Percentiles rank a stretch among this genome's conserved stretches.
phyloP scores from a whole-genome alignment of 1,140 invertebrate species.

The Procambarus virginalis region DNA sequence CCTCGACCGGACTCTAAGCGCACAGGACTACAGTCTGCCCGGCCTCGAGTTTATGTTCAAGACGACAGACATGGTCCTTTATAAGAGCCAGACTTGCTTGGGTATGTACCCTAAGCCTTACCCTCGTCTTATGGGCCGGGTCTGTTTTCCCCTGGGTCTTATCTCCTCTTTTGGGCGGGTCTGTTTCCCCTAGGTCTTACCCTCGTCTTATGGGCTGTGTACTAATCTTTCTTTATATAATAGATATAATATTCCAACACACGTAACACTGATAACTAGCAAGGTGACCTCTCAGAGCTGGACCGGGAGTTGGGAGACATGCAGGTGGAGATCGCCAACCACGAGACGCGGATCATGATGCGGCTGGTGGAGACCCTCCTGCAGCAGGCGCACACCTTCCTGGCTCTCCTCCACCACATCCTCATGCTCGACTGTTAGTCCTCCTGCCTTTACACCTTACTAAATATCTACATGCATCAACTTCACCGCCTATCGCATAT shows the following conservation, averaged over 20 bases:
- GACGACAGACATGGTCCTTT: conserved; percentile 81
- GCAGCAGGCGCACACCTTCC: conserved; percentile 79
- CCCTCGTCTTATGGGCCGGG: too few species aligned
- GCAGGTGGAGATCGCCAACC: conserved; percentile 83
- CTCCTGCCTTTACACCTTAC: too few species aligned
- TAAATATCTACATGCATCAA: too few species aligned
- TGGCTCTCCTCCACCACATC: conserved; percentile 79
- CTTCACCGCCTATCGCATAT: too few species aligned
- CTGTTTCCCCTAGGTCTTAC: too few species aligned
- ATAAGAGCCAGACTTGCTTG: conserved; percentile 83
- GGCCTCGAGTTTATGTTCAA: conserved; percentile 75
- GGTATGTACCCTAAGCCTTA: conserved; percentile 75
- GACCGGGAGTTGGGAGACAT: conserved; percentile 85
- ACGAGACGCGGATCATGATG: conserved; percentile 84
- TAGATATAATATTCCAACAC: too few species aligned
- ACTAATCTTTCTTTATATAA: too few species aligned
- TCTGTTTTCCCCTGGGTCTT: too few species aligned
- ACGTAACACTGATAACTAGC: too few species aligned
- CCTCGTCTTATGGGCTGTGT: too few species aligned
- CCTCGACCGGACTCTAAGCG: not conserved
- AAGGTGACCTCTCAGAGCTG: conserved; percentile 78
- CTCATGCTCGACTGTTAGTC: conserved; percentile 83
- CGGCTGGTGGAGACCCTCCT: conserved; percentile 80
- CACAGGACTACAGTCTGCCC: conserved; percentile 39
- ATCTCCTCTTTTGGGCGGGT: too few species aligned